Evolutionary conservation across 2,797 vertebrate species (phyloP), one percentile per base, ranked within the genome.

Genomic region (Macropodus opercularis): DNA sequence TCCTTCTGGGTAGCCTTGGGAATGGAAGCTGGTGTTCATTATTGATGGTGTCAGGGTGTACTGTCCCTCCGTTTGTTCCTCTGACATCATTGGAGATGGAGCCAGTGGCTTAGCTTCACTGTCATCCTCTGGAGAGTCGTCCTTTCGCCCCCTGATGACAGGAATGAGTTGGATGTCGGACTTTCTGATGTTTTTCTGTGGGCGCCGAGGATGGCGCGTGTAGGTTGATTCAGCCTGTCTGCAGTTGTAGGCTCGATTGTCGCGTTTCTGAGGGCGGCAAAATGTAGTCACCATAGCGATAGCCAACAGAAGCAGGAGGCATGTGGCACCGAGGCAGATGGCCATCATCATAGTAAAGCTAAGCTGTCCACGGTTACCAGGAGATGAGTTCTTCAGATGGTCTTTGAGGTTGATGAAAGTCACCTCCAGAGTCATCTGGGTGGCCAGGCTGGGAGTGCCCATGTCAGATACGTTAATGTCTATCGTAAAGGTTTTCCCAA

Each of bases 181-280:
- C 84, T 99, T 99, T 67, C 92, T 92, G 65, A 99, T 98, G 69
- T 94, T 94, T 53, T 94, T 94, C 81, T 94, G 95, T 0, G 96
- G 97, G 18, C 96, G 94, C 36, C 92, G 93, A 9, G 96, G 96
- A 77, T 95, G 95, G 43, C 93, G 89, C 42, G 92, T 90, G 75
- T 91, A 97, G n/a, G 91, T 92, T 0, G 94, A 95, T 75, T 99
- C 96, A 0, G 96, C 97, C 79, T 95, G 93, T 36, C 96, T 88
- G 84, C 96, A 98, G 84, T 99, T 98, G 87, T 99, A 99, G 10
- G 96, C 95, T 46, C 75, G 91, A 76, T 91, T 89, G 10, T 96
- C 96, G 42, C 94, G 90, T 85, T 94, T 95, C 42, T 95, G 93
- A 0, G 90, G 93, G 47, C 90, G 93, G 41, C 94, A 95, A 63